Base-by-base conservation (phyloP, 2,888 invertebrate species). In the Drosophila villosipedis region DNA sequence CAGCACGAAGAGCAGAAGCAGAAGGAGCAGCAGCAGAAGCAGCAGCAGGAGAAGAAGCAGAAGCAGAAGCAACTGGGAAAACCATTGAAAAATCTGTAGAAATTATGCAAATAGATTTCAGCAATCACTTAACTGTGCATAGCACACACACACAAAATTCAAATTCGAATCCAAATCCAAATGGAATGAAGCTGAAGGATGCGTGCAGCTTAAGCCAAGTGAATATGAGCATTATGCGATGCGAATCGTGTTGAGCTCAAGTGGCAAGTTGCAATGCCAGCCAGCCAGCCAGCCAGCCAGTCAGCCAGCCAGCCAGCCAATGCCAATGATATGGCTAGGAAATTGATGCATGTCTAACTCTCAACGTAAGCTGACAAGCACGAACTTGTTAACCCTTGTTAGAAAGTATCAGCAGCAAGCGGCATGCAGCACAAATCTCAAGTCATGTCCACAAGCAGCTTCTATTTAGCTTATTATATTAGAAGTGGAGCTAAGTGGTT, bases 21-120 rank as follows among this genome's bases (percentile, higher is more conserved):
- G 9, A 19, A 39, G 39, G 10, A 60, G 22, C 4, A 30, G 25
- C 25, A 66, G 66, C 39, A 50, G 60, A 12, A 57, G 50, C 28
- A 2, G 25, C 2, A 25, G 3, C 60, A 39, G n/a, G 0, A 41
- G n/a, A 1, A 62, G 55, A 25, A 60, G 22, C n/a, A n/a, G 33
- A 1, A 66, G 65, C 52, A 52, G 53, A 10, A 61, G 47, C 73
- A 41, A 25, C 47, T 25, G 63, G 57, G 86, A 83, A 77, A 90
- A 66, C 70, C 87, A 87, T 86, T 87, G 89, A 87, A 74, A 90
- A 90, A 90, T 87, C 87, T 87, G 87, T 90, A 77, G 83, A 87
- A 87, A 87, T 87, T 87, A 87, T 87, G 87, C 91, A 87, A 87
- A 87, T 90, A 90, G 78, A 90, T 90, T 90, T 89, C 87, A 80